phyloP scores from a whole-genome alignment of 2,888 invertebrate species.

The Podotricha telesiphe region DNA sequence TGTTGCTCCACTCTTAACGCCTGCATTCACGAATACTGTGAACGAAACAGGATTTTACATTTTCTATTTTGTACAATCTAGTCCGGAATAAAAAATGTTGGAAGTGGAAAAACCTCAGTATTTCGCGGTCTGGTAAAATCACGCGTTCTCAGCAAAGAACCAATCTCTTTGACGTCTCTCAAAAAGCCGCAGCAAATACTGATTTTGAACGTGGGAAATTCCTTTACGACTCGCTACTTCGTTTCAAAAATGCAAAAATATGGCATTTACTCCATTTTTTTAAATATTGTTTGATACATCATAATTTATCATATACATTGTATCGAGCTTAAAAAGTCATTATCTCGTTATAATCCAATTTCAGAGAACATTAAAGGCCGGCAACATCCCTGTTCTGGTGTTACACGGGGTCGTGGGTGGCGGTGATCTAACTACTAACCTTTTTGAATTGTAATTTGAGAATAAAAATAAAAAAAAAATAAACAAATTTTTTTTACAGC shows the following conservation, averaged over 20 bases:
- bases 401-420: too few relatives aligned
- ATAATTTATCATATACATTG: too few relatives aligned
- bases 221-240: conserved; percentile 17
- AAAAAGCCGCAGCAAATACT: conserved; percentile 33
- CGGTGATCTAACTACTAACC: too few relatives aligned
- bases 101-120: conserved; percentile 23
- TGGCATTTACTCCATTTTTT: not conserved
- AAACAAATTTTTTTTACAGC: too few relatives aligned
- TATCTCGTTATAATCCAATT: too few relatives aligned
- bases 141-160: conserved; percentile 25
- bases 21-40: conserved; percentile 15
- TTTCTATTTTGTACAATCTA: conserved; percentile 15
- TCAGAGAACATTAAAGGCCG: too few relatives aligned
- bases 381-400: too few relatives aligned
- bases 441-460: too few relatives aligned
- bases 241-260: not conserved
- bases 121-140: conserved; percentile 32
- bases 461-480: too few relatives aligned
- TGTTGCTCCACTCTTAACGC: not conserved
- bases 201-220: conserved; percentile 23
- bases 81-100: conserved; percentile 21
- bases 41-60: conserved; percentile 13
- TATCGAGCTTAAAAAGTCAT: too few relatives aligned
- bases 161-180: conserved; percentile 33
- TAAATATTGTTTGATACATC: too few relatives aligned